Conservation (phyloP, 2,113 vertebrate genomes). For the Aptenodytes patagonicus region DNA sequence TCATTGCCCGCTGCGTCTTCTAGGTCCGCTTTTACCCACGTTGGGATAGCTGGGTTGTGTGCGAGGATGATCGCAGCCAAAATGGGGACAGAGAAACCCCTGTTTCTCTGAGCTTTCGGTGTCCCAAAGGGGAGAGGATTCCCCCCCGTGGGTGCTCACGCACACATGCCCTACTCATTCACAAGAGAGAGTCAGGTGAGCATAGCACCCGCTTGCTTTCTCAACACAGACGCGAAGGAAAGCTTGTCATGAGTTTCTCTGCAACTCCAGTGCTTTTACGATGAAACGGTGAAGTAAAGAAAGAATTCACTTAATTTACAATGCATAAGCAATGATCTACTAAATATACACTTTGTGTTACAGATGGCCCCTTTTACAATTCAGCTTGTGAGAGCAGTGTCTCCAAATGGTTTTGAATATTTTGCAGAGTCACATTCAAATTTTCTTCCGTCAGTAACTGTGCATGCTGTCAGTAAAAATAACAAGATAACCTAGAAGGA, state of each 20-base stretch:
- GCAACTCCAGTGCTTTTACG: background rate
- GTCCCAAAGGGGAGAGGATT: background rate
- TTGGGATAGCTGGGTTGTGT: background rate
- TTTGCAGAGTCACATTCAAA: background rate
- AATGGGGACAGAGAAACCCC: background rate
- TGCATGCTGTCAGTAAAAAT: background rate
- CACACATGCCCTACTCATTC: background rate
- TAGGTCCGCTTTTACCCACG: background rate
- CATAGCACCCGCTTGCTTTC: accelerated
- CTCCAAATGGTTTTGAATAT: background rate
- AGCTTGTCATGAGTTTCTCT: background rate
- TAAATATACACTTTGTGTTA: background rate
- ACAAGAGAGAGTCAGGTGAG: background rate
- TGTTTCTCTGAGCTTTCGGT: background rate
- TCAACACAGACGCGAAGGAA: background rate
- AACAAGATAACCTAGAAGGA: constrained; percentile 24
- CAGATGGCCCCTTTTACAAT: background rate
- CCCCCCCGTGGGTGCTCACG: accelerated
- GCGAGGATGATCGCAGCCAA: background rate
- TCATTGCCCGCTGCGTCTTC: background rate
- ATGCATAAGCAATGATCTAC: background rate
- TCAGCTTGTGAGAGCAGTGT: background rate
- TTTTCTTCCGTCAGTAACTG: background rate
- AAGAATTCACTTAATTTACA: background rate
- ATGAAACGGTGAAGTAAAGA: background rate